Evolutionary conservation across 2,888 invertebrate species (phyloP), one percentile per base, ranked within the genome.

Genomic region (Tetramorium bicarinatum): DNA sequence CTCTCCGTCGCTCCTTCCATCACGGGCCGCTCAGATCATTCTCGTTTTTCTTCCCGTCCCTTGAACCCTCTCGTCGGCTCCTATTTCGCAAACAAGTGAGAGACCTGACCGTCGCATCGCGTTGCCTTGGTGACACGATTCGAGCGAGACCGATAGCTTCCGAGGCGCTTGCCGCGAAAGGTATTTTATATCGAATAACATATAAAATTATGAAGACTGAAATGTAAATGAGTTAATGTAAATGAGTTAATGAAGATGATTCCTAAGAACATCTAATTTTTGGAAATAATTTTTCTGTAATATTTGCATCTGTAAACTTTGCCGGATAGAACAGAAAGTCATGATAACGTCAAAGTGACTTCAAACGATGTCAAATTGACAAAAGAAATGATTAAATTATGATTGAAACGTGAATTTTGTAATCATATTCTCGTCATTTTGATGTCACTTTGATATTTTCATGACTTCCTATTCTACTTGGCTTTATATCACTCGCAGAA

Each of bases 11-110:
- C 49, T 80, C 71, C 81, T 72, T 80, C 61, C 83, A 75, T 82
- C 75, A 75, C 34, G n/a, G 44, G n/a, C 15, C 34, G 13, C 59
- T 21, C 69, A 15, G 34, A 56, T 56, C 59, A 21, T 82, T 64
- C 62, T 82, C 80, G 82, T 83, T 76, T 67, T 81, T 85, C 82
- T 76, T 52, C 49, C 80, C 80, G 79, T 61, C 25, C 38, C 18
- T 79, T 83, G 49, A 79, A 72, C 59, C 59, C 29, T 25, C 47
- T 72, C 79, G 79, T 71, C 69, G 79, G 11, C 61, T 59, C 82
- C 61, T 69, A 67, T 79, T 79, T 79, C 69, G 69, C 59, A 41
- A 82, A 82, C 25, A 56, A 15, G 61, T 54, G 74, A 59, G 54
- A 61, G 72, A 56, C 49, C 41, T 49, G 34, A n/a, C 29, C 41